phyloP scores from a whole-genome alignment of 2,113 vertebrate species.

The Phyllostomus hastatus region DNA sequence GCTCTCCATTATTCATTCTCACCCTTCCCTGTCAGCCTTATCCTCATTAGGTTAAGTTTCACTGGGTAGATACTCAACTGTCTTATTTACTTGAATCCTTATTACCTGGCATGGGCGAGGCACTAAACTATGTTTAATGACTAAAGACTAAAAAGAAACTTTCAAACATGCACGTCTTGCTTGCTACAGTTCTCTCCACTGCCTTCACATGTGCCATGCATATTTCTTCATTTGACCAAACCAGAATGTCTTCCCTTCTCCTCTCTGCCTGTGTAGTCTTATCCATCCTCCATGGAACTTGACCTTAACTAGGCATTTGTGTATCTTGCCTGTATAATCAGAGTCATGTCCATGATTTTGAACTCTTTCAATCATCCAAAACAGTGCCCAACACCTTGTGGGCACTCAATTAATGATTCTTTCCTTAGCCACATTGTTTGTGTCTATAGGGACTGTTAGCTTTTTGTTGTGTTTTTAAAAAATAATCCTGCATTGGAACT shows the following conservation, averaged over 20 bases:
- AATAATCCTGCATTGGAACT: not conserved
- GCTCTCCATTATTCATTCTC: not conserved
- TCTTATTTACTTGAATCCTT: conserved; percentile 10
- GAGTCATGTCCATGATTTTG: not conserved
- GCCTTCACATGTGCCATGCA: not conserved
- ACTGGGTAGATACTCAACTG: not conserved
- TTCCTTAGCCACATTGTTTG: not conserved
- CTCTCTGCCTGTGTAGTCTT: not conserved
- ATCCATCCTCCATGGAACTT: not conserved
- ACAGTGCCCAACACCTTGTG: not conserved
- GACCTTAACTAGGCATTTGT: not conserved
- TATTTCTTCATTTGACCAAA: not conserved
- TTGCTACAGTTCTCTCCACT: not conserved
- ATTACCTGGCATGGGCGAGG: not conserved
- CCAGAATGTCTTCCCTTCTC: not conserved
- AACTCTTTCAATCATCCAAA: not conserved
- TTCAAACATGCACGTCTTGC: not conserved
- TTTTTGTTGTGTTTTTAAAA: not conserved
- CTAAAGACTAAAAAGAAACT: not conserved
- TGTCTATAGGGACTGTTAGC: not conserved
- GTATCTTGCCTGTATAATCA: not conserved
- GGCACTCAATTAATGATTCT: not conserved
- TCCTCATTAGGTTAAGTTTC: not conserved
- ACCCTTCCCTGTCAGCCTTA: not conserved
- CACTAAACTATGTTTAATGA: not conserved